Evolutionary conservation across 2,888 invertebrate genomes (phyloP).

Genomic region (Ypsolopha sequella): DNA sequence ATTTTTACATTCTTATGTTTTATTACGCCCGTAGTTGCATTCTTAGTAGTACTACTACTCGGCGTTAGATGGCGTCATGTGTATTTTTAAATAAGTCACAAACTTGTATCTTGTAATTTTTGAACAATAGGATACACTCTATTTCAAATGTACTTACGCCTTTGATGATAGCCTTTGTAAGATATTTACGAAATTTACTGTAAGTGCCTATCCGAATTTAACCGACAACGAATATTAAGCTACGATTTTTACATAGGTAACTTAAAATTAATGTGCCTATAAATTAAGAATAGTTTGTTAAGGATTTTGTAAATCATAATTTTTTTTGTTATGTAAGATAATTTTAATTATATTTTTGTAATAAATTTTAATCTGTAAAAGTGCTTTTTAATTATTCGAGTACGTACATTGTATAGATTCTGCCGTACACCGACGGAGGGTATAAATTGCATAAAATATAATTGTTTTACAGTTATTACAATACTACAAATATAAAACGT

Average conservation of each 20-base stretch:
- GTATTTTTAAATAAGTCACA: background rate
- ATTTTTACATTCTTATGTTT: background rate
- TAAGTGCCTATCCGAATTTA: conserved; percentile 11
- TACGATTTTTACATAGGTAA: background rate
- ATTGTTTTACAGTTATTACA: no score
- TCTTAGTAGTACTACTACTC: background rate
- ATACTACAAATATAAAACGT: no score
- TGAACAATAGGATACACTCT: no score
- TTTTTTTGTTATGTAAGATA: conserved; percentile 14
- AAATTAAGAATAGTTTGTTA: background rate
- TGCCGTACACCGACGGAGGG: no score
- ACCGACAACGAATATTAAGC: conserved; percentile 8
- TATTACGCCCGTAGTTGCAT: background rate
- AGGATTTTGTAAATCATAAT: conserved; percentile 5
- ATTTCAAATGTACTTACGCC: no score
- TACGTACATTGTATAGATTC: no score
- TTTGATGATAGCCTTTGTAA: no score
- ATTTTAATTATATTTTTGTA: background rate
- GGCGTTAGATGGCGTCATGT: background rate
- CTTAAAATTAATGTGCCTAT: background rate
- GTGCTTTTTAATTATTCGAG: background rate
- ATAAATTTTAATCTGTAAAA: background rate
- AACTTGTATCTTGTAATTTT: background rate
- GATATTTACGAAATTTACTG: no score
- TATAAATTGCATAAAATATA: no score